Base-by-base conservation (phyloP, 1,140 invertebrate genomes). In the Drosophila nikananu region DNA sequence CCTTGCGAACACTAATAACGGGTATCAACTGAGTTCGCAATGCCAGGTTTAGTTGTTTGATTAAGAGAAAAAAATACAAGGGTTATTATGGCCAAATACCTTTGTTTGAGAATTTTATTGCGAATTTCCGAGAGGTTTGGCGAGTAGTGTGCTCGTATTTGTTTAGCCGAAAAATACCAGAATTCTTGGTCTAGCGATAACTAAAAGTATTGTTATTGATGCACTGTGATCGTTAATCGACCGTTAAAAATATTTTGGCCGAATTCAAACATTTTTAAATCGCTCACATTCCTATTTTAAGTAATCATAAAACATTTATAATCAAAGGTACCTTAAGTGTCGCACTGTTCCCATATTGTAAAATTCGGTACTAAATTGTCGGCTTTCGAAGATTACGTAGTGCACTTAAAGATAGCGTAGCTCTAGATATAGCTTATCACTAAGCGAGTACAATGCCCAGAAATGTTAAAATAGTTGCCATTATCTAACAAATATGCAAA, bases 31-130 rank as follows among this genome's bases (percentile, higher is more conserved):
- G 2, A 37, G 23, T 55, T 37, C 12, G 6, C 25, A 7, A 12
- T 15, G 19, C 23, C 32, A 48, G 13, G 25, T 15, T 17, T 19
- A 37, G 30, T 15, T 7, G 15, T 17, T 27, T 49, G 23, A 5
- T 15, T 25, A n/a, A 5, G 23, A 17, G 15, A 39, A 23, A 5
- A 5, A 35, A 21, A 10, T 17, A 4, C 4, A 35, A 23, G 7
- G 8, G 9, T 44, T 44, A 52, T 54, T 46, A 23, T 21, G 10
- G 19, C 21, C 13, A 9, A 52, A 66, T 55, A 71, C 67, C 63
- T 71, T 71, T 71, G 67, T 71, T 68, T 68, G 19, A 35, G 32
- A 68, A 68, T 37, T 67, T 52, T 71, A 68, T 71, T 67, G 67
- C 67, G 35, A 67, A 67, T 66, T 70, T 54, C 23, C 4, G 58